Conservation (phyloP, 2,113 vertebrate genomes). For the Cochlearius cochlearius region DNA sequence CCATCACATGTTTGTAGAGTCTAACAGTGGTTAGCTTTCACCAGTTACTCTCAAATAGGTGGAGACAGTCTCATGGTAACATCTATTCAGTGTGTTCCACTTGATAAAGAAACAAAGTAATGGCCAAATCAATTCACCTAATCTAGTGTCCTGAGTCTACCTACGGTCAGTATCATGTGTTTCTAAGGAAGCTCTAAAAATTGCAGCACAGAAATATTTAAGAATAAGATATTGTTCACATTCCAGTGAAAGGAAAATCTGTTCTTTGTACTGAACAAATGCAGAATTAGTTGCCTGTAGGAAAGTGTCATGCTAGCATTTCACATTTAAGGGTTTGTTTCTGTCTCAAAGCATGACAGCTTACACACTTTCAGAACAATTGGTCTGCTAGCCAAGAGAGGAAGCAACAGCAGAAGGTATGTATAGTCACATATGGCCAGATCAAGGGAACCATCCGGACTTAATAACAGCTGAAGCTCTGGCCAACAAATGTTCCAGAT, state of each 20-base stretch:
- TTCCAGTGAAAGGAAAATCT: neutral
- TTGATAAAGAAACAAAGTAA: neutral
- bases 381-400: constrained; percentile 7
- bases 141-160: neutral
- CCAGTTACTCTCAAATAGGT: neutral
- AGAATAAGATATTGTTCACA: neutral
- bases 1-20: neutral
- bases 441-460: neutral
- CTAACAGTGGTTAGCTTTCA: neutral
- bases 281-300: neutral
- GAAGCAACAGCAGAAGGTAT: constrained; percentile 41
- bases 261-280: neutral
- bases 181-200: neutral
- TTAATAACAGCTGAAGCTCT: neutral
- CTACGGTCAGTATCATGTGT: neutral
- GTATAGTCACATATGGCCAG: constrained; percentile 7
- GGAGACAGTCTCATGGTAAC: neutral
- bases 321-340: neutral
- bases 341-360: neutral
- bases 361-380: neutral
- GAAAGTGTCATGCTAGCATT: neutral
- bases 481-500: neutral
- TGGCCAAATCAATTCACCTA: neutral
- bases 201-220: neutral
- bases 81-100: neutral